These are phyloP conservation scores for Lynx canadensis DNA, from an alignment of 2,113 vertebrate species.

Conservation along the genomic window DNA sequence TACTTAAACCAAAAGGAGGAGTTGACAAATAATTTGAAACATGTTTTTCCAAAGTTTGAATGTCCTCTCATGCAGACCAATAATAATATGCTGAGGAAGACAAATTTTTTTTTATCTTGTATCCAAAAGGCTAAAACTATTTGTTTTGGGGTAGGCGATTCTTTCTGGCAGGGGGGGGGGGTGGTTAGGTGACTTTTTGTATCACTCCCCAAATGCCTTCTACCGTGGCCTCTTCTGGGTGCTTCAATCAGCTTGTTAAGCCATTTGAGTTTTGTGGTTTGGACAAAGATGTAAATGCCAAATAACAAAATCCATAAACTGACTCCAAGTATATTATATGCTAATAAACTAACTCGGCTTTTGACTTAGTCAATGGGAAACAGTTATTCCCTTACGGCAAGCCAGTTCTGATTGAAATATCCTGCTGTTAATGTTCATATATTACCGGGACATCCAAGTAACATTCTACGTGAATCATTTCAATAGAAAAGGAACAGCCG, in stretches of 20 bases:
- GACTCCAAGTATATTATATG: slow-evolving; percentile 21
- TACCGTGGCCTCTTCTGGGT: neutral
- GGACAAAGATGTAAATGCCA: slow-evolving; percentile 42
- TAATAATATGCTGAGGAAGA: neutral
- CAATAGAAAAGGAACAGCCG: slow-evolving; percentile 38
- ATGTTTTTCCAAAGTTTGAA: neutral
- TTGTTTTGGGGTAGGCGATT: neutral
- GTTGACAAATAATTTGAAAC: neutral
- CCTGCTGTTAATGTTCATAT: slow-evolving; percentile 22
- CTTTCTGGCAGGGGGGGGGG: neutral
- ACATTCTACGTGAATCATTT: slow-evolving; percentile 16
- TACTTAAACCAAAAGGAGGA: neutral
- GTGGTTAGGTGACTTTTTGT: neutral
- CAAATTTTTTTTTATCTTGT: neutral
- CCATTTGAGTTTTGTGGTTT: slow-evolving; percentile 29
- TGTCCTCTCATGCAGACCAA: neutral
- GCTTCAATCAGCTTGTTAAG: neutral
- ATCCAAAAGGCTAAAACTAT: slow-evolving; percentile 41
- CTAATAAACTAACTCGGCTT: slow-evolving; percentile 50
- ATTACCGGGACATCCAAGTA: slow-evolving; percentile 6
- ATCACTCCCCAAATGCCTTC: neutral
- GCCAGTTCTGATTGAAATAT: slow-evolving; percentile 51
- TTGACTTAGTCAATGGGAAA: slow-evolving; percentile 49
- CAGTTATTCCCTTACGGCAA: slow-evolving; percentile 47
- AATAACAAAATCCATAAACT: slow-evolving; percentile 17